These are phyloP conservation scores for Rhabdophis nuchalis DNA, from an alignment of 2,797 vertebrate species.

Conservation along the genomic window DNA sequence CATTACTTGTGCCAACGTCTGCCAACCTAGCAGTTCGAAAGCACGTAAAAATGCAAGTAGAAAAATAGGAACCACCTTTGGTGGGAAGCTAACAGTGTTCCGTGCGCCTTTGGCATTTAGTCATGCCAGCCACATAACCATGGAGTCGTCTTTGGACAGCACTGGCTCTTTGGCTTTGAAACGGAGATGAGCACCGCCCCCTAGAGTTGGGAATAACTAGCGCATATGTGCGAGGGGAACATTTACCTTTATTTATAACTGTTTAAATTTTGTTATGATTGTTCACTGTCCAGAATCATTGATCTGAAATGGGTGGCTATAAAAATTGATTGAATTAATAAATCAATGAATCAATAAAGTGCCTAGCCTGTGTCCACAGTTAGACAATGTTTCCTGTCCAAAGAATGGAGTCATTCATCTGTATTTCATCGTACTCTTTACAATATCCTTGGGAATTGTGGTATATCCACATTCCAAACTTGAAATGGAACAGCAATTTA, in stretches of 20 bases:
- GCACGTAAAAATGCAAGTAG: no score
- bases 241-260: neutral
- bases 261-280: neutral
- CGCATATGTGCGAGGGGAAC: no score
- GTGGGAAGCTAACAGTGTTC: no score
- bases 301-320: neutral
- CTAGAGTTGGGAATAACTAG: no score
- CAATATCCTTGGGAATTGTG: neutral
- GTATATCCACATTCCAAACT: neutral
- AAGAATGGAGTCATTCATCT: neutral
- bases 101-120: no score
- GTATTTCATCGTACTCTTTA: neutral
- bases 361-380: neutral
- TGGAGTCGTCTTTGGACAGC: no score
- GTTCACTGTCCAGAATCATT: neutral
- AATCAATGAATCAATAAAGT: neutral
- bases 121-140: no score
- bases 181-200: no score
- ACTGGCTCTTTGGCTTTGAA: no score
- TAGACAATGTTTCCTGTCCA: neutral
- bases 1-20: no score
- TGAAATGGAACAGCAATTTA: neutral
- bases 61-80: no score
- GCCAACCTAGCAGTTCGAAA: no score
- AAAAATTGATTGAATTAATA: neutral